phyloP scores from a whole-genome alignment of 64 coral and sea anemone species.

The Montipora efflorescens region DNA sequence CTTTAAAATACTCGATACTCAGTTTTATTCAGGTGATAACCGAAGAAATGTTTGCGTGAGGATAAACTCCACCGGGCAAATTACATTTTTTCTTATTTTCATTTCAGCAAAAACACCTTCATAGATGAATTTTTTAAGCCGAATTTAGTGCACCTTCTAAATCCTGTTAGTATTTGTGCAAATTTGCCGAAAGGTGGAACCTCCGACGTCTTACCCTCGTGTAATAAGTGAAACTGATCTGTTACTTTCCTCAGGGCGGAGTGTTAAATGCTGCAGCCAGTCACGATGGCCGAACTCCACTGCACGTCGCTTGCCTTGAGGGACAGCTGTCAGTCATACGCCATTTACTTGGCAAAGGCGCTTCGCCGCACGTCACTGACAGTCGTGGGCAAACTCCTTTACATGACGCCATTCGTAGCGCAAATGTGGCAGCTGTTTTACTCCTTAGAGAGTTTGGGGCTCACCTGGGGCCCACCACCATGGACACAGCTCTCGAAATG shows the following conservation, averaged over 20 bases:
- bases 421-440: conserved; percentile 40
- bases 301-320: conserved; percentile 85
- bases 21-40: too few species aligned
- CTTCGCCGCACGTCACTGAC: conserved; percentile 85
- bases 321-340: conserved; percentile 82
- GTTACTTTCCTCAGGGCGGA: conserved; percentile 39
- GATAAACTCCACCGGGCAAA: too few species aligned
- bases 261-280: conserved; percentile 67
- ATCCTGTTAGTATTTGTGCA: background rate
- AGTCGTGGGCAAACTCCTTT: conserved; percentile 84
- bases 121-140: too few species aligned
- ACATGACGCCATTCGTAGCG: conserved; percentile 68
- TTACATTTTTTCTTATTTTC: too few species aligned
- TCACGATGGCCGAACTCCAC: conserved; percentile 90
- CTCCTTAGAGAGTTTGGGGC: conserved; percentile 82
- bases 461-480: conserved; percentile 79
- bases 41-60: background rate
- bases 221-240: background rate
- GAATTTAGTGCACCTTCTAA: background rate
- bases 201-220: too few species aligned
- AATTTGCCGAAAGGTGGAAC: background rate
- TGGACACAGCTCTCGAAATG: conserved; percentile 67
- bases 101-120: too few species aligned
- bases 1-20: too few species aligned
- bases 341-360: conserved; percentile 69